Conservation (phyloP, 2,113 vertebrate species). For the Sinocyclocheilus grahami region DNA sequence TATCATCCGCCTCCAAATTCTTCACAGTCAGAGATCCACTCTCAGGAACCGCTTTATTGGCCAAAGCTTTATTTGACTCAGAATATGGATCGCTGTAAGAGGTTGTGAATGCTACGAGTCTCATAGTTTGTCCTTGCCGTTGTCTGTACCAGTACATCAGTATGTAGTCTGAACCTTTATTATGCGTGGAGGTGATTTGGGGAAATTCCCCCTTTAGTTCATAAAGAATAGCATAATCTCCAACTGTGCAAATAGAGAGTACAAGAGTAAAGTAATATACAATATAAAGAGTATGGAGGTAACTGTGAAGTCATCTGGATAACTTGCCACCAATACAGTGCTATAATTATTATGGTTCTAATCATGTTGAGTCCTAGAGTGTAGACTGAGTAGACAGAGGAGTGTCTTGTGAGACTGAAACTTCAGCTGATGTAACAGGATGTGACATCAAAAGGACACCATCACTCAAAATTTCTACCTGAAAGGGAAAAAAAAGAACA, state of each 20-base stretch:
- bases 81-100: neutral
- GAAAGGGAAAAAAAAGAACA: no score
- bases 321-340: no score
- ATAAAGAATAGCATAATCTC: slow-evolving; percentile 16
- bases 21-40: slow-evolving; percentile 56
- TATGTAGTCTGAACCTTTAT: rapidly evolving
- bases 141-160: slow-evolving; percentile 71
- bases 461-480: no score
- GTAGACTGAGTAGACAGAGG: no score
- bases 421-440: no score
- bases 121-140: slow-evolving; percentile 54
- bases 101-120: slow-evolving; percentile 32
- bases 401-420: no score
- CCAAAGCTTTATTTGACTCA: slow-evolving; percentile 29
- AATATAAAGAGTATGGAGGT: no score
- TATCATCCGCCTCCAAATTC: slow-evolving; percentile 35
- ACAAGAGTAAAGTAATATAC: neutral
- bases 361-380: no score
- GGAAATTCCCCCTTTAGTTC: slow-evolving; percentile 14
- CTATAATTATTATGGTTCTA: no score
- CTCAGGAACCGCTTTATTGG: neutral
- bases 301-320: no score
- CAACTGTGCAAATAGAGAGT: slow-evolving; percentile 8
- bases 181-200: slow-evolving; percentile 44
- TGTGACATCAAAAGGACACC: no score